Conservation (phyloP, 2,113 vertebrate genomes). For the Zosterops hypoxanthus region DNA sequence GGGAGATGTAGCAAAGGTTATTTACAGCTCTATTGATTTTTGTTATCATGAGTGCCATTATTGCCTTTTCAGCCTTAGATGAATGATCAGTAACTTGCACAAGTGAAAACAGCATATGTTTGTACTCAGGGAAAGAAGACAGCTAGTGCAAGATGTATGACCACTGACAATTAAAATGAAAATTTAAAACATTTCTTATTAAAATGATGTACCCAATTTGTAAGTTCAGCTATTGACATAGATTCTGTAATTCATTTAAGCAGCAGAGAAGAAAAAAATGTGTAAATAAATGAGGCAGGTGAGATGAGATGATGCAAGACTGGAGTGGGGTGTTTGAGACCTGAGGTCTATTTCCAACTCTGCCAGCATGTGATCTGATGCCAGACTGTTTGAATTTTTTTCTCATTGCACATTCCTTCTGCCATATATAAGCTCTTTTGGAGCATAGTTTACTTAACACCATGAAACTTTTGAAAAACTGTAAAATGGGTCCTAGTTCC, state of each 20-base stretch:
- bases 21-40: constrained; percentile 54
- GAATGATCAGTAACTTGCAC: constrained; percentile 2
- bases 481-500: neutral
- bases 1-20: constrained; percentile 12
- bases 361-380: neutral
- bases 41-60: constrained; percentile 2
- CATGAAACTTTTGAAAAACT: neutral
- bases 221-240: neutral
- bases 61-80: neutral
- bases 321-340: neutral
- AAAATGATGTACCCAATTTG: neutral
- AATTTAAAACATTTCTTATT: neutral
- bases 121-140: neutral
- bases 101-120: neutral
- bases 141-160: neutral
- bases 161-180: neutral
- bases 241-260: neutral
- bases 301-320: neutral
- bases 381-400: neutral
- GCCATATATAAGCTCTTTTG: neutral
- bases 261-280: neutral
- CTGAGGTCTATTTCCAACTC: neutral
- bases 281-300: neutral
- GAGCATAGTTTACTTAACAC: neutral
- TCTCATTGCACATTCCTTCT: neutral